Base-by-base conservation (phyloP, 2,888 invertebrate species). In the Stenurella melanura region DNA sequence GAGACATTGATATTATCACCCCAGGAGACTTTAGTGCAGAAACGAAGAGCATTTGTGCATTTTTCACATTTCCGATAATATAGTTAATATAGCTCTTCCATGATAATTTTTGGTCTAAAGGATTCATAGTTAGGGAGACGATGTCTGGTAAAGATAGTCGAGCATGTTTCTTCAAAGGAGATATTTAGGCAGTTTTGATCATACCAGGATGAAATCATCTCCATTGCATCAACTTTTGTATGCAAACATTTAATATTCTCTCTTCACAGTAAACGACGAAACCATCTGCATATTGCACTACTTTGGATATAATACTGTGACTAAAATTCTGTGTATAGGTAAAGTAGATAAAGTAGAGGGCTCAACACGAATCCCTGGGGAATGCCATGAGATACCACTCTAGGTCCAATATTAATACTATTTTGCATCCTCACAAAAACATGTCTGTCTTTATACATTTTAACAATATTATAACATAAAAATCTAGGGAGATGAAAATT, bases 261-360 rank as follows among this genome's bases (percentile, higher is more conserved):
- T 57, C 17, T 57, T 57, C 57, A n/a, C 57, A 57, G 17, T 57
- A 57, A 57, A 57, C 17, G 6, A 57, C 57, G n/a, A 57, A 57
- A 57, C n/a, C 57, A 57, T 57, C 57, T 6, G 57, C 57, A 57
- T n/a, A 57, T n/a, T 57, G 57, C 57, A 9, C 57, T 6, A 57
- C 57, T 17, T 57, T 57, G n/a, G 7, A 57, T 57, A 57, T 6
- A 57, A n/a, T 57, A 57, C 17, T 57, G 17, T 9, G 57, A 6
- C 57, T 57, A 57, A 57, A 15, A 57, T 57, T n/a, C 57, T n/a
- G 57, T n/a, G 57, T 57, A n/a, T n/a, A 57, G 57, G n/a, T 57
- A n/a, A n/a, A n/a, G n/a, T n/a, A 11, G 7, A 17, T 11, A 57
- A 6, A 57, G 57, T n/a, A 57, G 57, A 15, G 57, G 57, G 57